Conservation (phyloP, 2,888 invertebrate species). For the Eudasyphora cyanicolor region DNA sequence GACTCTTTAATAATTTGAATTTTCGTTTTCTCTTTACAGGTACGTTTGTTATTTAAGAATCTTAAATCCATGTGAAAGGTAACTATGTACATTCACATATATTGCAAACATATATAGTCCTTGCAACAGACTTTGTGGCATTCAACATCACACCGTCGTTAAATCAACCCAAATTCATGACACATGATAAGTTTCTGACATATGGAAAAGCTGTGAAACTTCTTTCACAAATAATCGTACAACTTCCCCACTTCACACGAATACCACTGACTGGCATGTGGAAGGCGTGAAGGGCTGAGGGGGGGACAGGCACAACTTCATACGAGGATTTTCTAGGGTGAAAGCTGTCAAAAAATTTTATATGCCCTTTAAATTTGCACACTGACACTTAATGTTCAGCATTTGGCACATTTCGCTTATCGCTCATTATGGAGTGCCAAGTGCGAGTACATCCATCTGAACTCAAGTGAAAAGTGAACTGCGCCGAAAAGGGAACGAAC, state of each 20-base stretch:
- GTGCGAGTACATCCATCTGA: not conserved
- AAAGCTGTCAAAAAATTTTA: not conserved
- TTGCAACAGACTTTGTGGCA: not conserved
- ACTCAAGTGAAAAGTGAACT: not conserved
- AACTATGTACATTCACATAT: not conserved
- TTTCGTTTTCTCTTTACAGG: not conserved
- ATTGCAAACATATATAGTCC: not conserved
- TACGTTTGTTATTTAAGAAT: not conserved
- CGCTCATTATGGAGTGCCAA: conserved; percentile 7
- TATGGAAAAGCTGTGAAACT: not conserved
- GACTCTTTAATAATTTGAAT: not conserved
- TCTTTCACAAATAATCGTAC: not conserved
- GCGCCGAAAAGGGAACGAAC: not conserved
- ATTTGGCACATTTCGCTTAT: conserved; percentile 21
- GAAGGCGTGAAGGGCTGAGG: not conserved
- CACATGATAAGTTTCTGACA: not conserved
- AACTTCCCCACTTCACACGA: not conserved
- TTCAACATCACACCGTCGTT: not conserved
- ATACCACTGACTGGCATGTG: too few species aligned
- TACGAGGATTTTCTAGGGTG: too few species aligned
- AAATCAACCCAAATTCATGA: not conserved
- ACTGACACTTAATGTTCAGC: conserved; percentile 13
- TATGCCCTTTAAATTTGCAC: conserved; percentile 22
- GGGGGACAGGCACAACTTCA: not conserved
- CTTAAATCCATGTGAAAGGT: not conserved